Evolutionary conservation across 2,113 vertebrate species (phyloP), one percentile per base, ranked within the genome.

Genomic region (Arvicanthis niloticus): DNA sequence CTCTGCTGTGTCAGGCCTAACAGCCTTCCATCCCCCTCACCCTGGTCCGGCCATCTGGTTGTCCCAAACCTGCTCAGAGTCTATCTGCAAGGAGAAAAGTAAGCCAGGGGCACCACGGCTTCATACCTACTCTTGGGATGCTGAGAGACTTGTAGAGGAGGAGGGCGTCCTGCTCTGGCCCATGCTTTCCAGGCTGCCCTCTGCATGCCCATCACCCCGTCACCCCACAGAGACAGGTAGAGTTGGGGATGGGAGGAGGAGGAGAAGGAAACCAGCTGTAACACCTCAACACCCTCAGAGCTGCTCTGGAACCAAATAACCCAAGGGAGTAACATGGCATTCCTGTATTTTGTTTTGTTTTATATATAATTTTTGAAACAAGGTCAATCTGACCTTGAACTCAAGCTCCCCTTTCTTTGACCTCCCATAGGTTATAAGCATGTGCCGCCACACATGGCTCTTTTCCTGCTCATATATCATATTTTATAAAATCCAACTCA

Each of bases 301-400:
- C 37, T 53, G 0, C 19, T 58, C 11, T 22, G 22, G 21, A 24
- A 6, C 34, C 53, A 81, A 34, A 24, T 34, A 26, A 3, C 77
- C 37, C 3, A 0, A 16, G 16, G 17, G 11, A 13, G 7, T 26
- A 62, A 11, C 40, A 56, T 2, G 10, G 3, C 1, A 5, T 4
- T 51, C 31, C 51, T 53, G 17, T 34, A 22, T 24, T 65, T 86
- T 87, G 34, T 53, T 88, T 68, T 68, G 3, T 3, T 68, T 88
- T 53, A 37, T 2, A 22, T 48, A 24, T 48, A 21, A 19, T 10
- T 45, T 45, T 48, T 67, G 24, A 45, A 17, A 22, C 62, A 68
- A 22, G 42, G 62, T 51, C 67, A 88, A 15, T n/a, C 1, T 88
- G 67, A 24, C 86, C 48, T 88, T n/a, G 86, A 88, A 72, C 48